A percentile compares a stretch with the other conserved stretches of the same genome.
These are phyloP conservation scores for Conus betulinus DNA, from an alignment of 1,140 invertebrate genomes.

Conservation along the genomic window DNA sequence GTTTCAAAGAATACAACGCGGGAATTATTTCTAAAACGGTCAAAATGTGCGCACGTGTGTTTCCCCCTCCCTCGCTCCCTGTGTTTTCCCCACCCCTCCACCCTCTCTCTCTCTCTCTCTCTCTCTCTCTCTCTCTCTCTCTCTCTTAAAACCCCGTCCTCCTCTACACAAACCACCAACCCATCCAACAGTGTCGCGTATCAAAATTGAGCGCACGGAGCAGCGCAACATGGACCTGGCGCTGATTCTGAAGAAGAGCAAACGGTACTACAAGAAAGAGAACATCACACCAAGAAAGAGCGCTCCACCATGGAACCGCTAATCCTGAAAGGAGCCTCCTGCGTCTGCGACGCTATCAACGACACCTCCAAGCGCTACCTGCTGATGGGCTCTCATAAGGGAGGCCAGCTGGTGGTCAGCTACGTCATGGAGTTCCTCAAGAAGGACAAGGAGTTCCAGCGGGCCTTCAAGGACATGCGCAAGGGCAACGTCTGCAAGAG, in stretches of 20 bases:
- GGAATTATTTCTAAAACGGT: too few relatives aligned
- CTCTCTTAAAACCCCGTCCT: neutral
- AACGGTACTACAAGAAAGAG: constrained; percentile 74
- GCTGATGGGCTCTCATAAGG: constrained; percentile 77
- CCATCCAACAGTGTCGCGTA: constrained; percentile 69
- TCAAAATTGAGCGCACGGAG: constrained; percentile 65
- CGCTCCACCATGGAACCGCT: constrained; percentile 68
- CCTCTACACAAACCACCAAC: neutral
- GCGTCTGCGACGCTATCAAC: constrained; percentile 70
- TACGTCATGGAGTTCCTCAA: constrained; percentile 52
- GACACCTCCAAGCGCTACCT: constrained; percentile 71
- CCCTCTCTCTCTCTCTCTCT: too few relatives aligned
- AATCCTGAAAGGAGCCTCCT: constrained; percentile 74
- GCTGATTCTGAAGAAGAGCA: constrained; percentile 74
- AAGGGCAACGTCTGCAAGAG: constrained; percentile 46
- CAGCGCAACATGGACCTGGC: constrained; percentile 69
- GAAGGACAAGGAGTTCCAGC: constrained; percentile 49
- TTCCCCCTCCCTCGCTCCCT: too few relatives aligned
- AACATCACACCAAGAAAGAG: constrained; percentile 65
- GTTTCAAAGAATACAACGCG: too few relatives aligned
- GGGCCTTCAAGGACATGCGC: constrained; percentile 45
- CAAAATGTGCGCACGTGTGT: too few relatives aligned
- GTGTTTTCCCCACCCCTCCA: too few relatives aligned
- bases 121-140: neutral
- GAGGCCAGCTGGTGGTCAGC: constrained; percentile 67